These are phyloP conservation scores for Physella acuta DNA, from an alignment of 1,140 invertebrate genomes.

Conservation along the genomic window DNA sequence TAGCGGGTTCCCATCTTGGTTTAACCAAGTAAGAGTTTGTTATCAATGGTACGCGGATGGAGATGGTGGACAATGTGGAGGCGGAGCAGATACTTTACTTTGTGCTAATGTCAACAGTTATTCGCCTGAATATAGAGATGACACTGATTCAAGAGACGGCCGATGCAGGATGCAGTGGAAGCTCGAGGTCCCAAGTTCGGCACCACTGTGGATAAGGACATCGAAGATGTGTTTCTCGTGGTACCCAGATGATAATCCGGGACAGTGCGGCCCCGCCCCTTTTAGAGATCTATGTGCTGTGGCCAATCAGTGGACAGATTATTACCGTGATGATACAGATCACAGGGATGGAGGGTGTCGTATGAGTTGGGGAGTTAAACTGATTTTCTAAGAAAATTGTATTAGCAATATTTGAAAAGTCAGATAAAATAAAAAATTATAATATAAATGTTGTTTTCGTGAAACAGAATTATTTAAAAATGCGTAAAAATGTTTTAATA, in stretches of 20 bases:
- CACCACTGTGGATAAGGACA: slow-evolving; percentile 28
- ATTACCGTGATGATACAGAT: slow-evolving; percentile 36
- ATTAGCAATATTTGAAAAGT: no score
- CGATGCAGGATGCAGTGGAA: slow-evolving; percentile 32
- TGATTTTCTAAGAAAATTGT: neutral
- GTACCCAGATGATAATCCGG: slow-evolving; percentile 30
- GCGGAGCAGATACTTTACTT: slow-evolving; percentile 16
- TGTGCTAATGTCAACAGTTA: slow-evolving; percentile 29
- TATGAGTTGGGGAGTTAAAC: slow-evolving; percentile 24
- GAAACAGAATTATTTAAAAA: no score
- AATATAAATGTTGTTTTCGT: no score
- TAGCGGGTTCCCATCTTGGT: slow-evolving; percentile 7
- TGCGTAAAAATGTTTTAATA: no score
- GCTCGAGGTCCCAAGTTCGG: slow-evolving; percentile 19
- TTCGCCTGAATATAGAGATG: slow-evolving; percentile 26
- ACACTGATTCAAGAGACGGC: slow-evolving; percentile 25
- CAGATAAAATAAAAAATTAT: no score
- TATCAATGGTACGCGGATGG: slow-evolving; percentile 31
- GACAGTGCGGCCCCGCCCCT: slow-evolving; percentile 27
- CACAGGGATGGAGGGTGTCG: slow-evolving; percentile 23
- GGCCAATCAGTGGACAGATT: slow-evolving; percentile 28
- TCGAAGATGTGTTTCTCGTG: slow-evolving; percentile 27
- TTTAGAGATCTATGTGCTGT: slow-evolving; percentile 24
- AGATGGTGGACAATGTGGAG: slow-evolving; percentile 30
- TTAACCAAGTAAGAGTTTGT: slow-evolving; percentile 25